Conservation (phyloP, 2,888 invertebrate genomes). For the Ormyrus rosae region DNA sequence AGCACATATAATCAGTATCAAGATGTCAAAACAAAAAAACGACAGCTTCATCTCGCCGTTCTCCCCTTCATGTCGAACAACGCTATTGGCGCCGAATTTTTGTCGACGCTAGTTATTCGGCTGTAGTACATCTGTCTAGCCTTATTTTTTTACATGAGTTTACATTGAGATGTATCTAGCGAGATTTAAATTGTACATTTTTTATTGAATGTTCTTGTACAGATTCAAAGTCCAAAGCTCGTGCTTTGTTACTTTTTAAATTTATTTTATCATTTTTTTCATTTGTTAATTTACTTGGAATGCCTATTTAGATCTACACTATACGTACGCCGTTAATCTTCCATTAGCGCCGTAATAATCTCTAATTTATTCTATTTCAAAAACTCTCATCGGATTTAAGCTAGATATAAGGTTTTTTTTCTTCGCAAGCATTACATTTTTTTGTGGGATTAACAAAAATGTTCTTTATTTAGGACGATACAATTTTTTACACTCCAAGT, state of each 20-base stretch:
- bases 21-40: conserved; percentile 60
- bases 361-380: conserved; percentile 3
- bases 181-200: conserved; percentile 54
- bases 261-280: conserved; percentile 41
- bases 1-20: conserved; percentile 59
- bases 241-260: conserved; percentile 51
- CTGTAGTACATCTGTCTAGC: conserved; percentile 50
- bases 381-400: neutral
- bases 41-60: conserved; percentile 46
- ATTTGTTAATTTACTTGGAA: conserved; percentile 39
- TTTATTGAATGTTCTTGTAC: conserved; percentile 54
- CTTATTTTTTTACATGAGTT: conserved; percentile 51
- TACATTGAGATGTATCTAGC: conserved; percentile 50
- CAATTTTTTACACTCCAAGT: conserved; percentile 45
- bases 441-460: conserved; percentile 29
- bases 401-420: conserved; percentile 6
- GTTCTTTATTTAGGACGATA: conserved; percentile 38
- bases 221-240: conserved; percentile 48
- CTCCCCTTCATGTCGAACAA: conserved; percentile 48
- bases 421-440: conserved; percentile 17
- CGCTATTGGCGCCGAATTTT: conserved; percentile 26
- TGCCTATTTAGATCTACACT: conserved; percentile 43
- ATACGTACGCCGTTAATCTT: conserved; percentile 57
- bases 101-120: conserved; percentile 35
- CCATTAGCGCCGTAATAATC: conserved; percentile 48